These are phyloP conservation scores for Dendrocopos noguchii DNA, from an alignment of 2,113 vertebrate species.

Conservation along the genomic window DNA sequence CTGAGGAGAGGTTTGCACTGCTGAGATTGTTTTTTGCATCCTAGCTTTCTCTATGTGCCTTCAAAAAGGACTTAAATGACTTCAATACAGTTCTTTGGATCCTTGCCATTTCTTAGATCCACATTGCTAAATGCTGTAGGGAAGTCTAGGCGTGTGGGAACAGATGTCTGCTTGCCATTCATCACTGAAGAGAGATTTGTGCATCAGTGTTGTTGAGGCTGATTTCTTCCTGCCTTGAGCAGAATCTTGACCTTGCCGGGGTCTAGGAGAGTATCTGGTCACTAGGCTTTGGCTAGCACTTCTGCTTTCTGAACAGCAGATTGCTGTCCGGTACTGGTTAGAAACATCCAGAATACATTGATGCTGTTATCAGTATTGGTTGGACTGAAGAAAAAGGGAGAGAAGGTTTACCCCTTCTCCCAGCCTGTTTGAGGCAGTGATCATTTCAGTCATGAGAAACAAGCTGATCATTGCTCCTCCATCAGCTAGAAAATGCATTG, in stretches of 20 bases:
- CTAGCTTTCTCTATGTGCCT: not conserved
- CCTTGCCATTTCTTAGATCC: slow-evolving; percentile 12
- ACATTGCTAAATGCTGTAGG: not conserved
- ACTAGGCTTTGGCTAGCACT: not conserved
- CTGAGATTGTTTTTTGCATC: slow-evolving; percentile 4
- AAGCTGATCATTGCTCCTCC: not conserved
- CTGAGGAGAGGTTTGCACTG: not conserved
- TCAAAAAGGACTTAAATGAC: not conserved
- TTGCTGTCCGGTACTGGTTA: not conserved
- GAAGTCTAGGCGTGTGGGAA: not conserved
- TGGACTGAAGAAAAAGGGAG: not conserved
- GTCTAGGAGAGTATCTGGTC: not conserved
- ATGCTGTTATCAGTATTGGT: not conserved
- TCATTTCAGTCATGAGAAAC: not conserved
- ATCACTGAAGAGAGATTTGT: not conserved
- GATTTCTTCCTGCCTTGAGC: not conserved
- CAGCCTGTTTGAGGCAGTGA: not conserved
- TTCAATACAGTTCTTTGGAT: not conserved
- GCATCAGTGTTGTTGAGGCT: not conserved
- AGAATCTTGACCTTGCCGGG: not conserved
- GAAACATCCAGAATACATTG: not conserved
- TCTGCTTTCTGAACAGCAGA: not conserved
- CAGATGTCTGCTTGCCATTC: slow-evolving; percentile 25
- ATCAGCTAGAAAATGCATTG: not conserved
- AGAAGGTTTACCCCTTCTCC: not conserved